These are phyloP conservation scores for Caloenas nicobarica DNA, from an alignment of 2,113 vertebrate genomes.

Conservation along the genomic window DNA sequence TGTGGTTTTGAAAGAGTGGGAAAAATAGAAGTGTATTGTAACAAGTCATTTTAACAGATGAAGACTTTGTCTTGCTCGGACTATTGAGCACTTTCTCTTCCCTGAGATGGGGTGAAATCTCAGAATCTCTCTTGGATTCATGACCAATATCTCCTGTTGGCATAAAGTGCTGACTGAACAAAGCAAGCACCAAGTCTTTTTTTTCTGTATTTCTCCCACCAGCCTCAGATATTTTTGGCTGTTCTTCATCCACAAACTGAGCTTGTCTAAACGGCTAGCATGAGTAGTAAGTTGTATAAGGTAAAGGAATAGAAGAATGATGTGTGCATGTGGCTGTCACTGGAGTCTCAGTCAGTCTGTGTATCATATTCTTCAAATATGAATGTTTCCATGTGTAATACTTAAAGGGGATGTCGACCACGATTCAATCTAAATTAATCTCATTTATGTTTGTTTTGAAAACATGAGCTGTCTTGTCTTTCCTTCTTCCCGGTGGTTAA, in stretches of 20 bases:
- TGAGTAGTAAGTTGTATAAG: neutral
- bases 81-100: neutral
- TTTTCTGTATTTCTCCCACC: neutral
- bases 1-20: neutral
- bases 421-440: conserved; percentile 23
- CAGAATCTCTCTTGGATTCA: neutral
- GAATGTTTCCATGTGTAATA: neutral
- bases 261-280: neutral
- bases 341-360: neutral
- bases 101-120: neutral
- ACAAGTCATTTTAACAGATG: neutral
- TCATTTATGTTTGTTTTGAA: conserved; percentile 15
- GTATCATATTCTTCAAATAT: neutral
- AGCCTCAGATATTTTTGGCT: neutral
- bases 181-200: neutral
- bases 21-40: neutral
- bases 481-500: neutral
- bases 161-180: neutral
- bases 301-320: neutral
- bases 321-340: neutral
- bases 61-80: neutral
- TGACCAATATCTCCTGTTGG: neutral
- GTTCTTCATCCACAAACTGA: neutral
- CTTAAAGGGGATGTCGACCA: neutral
- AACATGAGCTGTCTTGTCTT: neutral